phyloP scores from a whole-genome alignment of 2,797 vertebrate genomes.

The Pygocentrus nattereri region DNA sequence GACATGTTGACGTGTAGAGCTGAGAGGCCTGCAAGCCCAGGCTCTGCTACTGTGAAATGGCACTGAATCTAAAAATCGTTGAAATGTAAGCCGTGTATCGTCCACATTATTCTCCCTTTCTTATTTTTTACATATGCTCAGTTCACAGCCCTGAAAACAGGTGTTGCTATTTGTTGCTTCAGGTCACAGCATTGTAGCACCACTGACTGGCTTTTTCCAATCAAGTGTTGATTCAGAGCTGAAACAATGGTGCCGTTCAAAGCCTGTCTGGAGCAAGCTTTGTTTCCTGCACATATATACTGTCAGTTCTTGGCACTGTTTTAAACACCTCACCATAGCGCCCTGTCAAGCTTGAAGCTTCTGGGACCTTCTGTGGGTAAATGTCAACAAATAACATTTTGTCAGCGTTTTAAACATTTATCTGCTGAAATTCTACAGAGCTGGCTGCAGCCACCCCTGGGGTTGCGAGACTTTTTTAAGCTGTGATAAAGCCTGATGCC shows the following conservation, averaged over 20 bases:
- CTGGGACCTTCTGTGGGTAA: constrained; percentile 67
- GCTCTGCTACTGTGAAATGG: constrained; percentile 26
- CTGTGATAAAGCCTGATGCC: constrained; percentile 67
- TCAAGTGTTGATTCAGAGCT: not conserved
- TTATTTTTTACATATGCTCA: constrained; percentile 35
- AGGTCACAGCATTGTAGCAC: not conserved
- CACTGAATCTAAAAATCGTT: constrained; percentile 63
- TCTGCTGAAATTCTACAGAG: constrained; percentile 57
- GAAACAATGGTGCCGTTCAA: not conserved
- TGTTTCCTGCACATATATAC: constrained; percentile 45
- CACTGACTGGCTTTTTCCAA: constrained; percentile 34
- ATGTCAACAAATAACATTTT: constrained; percentile 75
- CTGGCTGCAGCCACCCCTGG: constrained; percentile 47
- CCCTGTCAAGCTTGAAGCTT: constrained; percentile 71
- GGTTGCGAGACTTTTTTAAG: constrained; percentile 67
- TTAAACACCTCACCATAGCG: constrained; percentile 55
- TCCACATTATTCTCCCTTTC: not conserved
- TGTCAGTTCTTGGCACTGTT: constrained; percentile 44
- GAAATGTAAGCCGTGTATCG: constrained; percentile 23
- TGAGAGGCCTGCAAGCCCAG: not conserved
- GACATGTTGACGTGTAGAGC: constrained; percentile 58
- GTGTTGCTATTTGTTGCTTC: not conserved
- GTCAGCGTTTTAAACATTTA: constrained; percentile 73
- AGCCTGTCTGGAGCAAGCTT: constrained; percentile 43
- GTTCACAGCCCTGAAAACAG: constrained; percentile 5